Percentiles rank a stretch among this genome's conserved stretches.
Evolutionary conservation across 2,888 invertebrate genomes (phyloP).

Genomic region (Nomada ruficornis): DNA sequence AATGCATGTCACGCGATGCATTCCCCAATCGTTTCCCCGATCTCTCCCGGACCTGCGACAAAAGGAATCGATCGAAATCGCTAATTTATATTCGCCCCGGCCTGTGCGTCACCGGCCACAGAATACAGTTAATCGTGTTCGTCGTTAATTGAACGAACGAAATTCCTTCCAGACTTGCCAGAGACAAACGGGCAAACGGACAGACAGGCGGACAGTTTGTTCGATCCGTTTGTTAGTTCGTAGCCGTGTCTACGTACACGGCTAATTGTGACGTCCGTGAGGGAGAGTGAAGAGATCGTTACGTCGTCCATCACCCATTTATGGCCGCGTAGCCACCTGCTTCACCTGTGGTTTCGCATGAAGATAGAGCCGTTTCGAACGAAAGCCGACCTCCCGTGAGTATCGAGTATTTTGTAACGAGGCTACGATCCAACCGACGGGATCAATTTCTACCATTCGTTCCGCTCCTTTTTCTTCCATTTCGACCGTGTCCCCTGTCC

Average conservation of each 20-base stretch:
- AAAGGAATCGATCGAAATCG: constrained; percentile 39
- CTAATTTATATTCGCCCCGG: constrained; percentile 55
- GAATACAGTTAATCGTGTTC: constrained; percentile 54
- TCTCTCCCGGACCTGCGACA: constrained; percentile 27
- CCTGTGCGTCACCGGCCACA: constrained; percentile 3
- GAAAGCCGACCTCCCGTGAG: constrained; percentile 80
- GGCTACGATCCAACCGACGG: constrained; percentile 29
- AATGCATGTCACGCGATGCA: not conserved
- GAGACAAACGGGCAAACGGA: not conserved
- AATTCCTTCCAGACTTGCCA: constrained; percentile 15
- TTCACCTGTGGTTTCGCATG: constrained; percentile 68
- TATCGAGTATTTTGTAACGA: constrained; percentile 76
- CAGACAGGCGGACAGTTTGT: constrained; percentile 40
- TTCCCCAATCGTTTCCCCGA: constrained; percentile 13
- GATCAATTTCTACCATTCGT: constrained; percentile 60
- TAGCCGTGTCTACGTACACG: constrained; percentile 58
- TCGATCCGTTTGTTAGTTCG: constrained; percentile 55
- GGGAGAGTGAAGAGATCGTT: constrained; percentile 76
- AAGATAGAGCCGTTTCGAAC: constrained; percentile 79
- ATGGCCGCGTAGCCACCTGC: constrained; percentile 73
- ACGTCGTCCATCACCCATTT: constrained; percentile 77
- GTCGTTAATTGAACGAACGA: constrained; percentile 53
- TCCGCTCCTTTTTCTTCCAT: constrained; percentile 26
- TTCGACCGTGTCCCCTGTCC: not conserved
- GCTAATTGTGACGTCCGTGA: constrained; percentile 75